Conservation (phyloP, 2,113 vertebrate genomes). For the Micronisus gabar region DNA sequence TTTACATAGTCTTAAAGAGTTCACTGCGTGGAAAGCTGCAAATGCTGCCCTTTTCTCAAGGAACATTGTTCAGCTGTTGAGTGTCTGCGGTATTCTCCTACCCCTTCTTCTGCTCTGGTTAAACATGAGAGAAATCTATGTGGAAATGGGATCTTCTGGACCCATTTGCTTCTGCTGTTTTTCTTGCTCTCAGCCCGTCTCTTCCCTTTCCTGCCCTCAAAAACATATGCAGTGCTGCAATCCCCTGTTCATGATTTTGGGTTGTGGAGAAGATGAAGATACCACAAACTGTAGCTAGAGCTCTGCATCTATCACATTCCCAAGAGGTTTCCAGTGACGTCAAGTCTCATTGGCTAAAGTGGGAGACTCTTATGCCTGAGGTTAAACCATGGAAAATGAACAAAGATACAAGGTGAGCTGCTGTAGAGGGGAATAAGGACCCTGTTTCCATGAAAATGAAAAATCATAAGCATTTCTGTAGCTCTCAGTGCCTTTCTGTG, state of each 20-base stretch:
- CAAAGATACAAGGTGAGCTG: constrained; percentile 10
- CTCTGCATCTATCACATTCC: background rate
- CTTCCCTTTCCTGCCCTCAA: background rate
- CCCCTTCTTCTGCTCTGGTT: background rate
- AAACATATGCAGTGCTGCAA: rapidly evolving
- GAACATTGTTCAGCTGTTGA: background rate
- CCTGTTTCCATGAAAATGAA: background rate
- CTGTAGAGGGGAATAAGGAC: background rate
- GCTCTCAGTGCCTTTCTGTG: background rate
- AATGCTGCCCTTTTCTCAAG: background rate
- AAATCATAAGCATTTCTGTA: background rate
- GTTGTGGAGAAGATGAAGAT: background rate
- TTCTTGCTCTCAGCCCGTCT: background rate
- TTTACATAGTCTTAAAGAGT: background rate
- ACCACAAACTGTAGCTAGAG: background rate
- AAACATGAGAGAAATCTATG: background rate
- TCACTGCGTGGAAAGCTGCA: background rate
- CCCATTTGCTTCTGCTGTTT: background rate
- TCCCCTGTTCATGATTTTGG: background rate
- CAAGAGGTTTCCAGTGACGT: background rate
- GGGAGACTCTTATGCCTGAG: background rate
- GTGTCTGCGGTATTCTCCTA: background rate
- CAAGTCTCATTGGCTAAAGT: background rate
- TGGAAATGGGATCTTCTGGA: constrained; percentile 1
- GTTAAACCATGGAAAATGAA: background rate